phyloP scores from a whole-genome alignment of 2,797 vertebrate genomes.

The Bradypodion pumilum region DNA sequence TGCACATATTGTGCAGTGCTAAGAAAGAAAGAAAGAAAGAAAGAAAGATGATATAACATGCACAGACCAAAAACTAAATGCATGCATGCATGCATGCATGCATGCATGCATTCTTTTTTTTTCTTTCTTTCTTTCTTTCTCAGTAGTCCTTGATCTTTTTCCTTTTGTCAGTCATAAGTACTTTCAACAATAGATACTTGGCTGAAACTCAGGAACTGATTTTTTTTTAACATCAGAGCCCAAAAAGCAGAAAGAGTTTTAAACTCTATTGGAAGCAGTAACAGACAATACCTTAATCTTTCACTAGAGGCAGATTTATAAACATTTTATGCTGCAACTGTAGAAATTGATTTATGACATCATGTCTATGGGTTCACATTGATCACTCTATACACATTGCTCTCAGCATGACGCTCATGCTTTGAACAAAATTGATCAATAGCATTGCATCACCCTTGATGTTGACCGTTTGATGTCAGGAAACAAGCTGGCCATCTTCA shows the following conservation, averaged over 20 bases:
- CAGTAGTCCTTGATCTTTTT: slow-evolving; percentile 48
- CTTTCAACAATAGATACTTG: slow-evolving; percentile 69
- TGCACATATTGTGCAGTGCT: too few relatives aligned
- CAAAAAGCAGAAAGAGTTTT: slow-evolving; percentile 52
- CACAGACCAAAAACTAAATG: too few relatives aligned
- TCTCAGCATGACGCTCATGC: background rate
- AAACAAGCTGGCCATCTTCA: slow-evolving; percentile 68
- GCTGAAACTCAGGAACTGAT: slow-evolving; percentile 66
- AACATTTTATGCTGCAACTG: slow-evolving; percentile 49
- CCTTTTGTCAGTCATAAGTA: slow-evolving; percentile 44
- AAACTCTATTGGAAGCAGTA: slow-evolving; percentile 70
- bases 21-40: too few relatives aligned
- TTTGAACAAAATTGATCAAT: slow-evolving; percentile 69
- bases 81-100: too few relatives aligned
- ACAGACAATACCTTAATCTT: slow-evolving; percentile 49
- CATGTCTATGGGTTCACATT: slow-evolving; percentile 75
- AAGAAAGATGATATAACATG: too few relatives aligned
- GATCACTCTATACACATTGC: slow-evolving; percentile 37
- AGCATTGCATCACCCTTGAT: slow-evolving; percentile 57
- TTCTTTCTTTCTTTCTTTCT: too few relatives aligned
- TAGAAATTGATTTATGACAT: slow-evolving; percentile 75
- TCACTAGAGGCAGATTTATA: slow-evolving; percentile 57
- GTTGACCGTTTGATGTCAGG: background rate
- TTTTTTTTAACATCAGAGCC: slow-evolving; percentile 72
- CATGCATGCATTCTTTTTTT: too few relatives aligned